Percentiles rank a stretch among this genome's conserved stretches.
Evolutionary conservation across 2,113 vertebrate genomes (phyloP).

Genomic region (Myiagra hebetior): DNA sequence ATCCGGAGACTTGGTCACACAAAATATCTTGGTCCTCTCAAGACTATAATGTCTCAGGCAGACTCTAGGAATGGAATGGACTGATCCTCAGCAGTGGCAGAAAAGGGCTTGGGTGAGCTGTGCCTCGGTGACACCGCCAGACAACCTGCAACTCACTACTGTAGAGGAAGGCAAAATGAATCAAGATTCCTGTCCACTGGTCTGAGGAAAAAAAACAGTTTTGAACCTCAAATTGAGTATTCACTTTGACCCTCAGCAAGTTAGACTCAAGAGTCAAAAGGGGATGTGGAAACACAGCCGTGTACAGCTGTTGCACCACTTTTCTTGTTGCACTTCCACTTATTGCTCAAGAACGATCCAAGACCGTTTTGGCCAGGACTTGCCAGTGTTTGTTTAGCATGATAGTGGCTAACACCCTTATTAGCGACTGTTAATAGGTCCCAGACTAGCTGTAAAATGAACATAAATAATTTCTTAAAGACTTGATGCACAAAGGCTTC

Average conservation of each 20-base stretch:
- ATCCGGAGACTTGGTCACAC: rapidly evolving
- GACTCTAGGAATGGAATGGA: not conserved
- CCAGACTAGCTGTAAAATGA: not conserved
- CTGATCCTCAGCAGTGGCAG: not conserved
- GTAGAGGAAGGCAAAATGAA: not conserved
- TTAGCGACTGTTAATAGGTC: not conserved
- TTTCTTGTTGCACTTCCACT: not conserved
- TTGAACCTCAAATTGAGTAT: not conserved
- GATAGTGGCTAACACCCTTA: not conserved
- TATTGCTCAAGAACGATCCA: not conserved
- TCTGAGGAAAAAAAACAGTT: not conserved
- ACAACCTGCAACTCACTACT: not conserved
- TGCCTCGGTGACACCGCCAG: not conserved
- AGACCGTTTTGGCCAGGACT: not conserved
- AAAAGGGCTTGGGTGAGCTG: not conserved
- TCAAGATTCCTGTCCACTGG: not conserved
- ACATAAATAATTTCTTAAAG: not conserved
- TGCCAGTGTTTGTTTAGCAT: not conserved
- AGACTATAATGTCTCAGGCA: not conserved
- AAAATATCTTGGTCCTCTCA: not conserved
- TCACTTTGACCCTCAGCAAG: not conserved
- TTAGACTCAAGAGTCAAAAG: not conserved
- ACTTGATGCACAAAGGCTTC: not conserved
- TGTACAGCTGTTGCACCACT: not conserved
- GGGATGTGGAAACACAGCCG: not conserved